phyloP scores from a whole-genome alignment of 2,797 vertebrate genomes.

The Syndactyla subalaris region DNA sequence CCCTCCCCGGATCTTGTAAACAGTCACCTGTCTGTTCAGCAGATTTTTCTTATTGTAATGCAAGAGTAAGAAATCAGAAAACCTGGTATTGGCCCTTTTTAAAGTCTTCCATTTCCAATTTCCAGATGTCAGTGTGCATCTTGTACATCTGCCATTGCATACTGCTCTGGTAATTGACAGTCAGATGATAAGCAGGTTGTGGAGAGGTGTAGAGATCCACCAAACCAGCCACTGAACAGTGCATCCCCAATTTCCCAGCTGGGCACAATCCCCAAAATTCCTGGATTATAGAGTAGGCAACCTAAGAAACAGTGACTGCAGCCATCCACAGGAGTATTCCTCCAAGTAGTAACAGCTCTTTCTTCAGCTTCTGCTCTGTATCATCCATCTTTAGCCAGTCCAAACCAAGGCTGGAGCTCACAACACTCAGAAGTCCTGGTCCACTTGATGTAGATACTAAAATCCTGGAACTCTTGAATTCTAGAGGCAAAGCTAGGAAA shows the following conservation, averaged over 20 bases:
- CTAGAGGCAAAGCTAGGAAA: conserved; percentile 79
- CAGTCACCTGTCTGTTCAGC: not conserved
- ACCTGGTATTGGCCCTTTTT: not conserved
- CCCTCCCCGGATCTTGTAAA: not conserved
- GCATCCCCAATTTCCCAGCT: conserved; percentile 82
- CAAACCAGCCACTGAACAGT: conserved; percentile 83
- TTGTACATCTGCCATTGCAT: not conserved
- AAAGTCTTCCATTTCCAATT: not conserved
- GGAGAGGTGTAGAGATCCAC: conserved; percentile 74
- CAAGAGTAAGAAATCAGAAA: not conserved
- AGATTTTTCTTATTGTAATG: not conserved
- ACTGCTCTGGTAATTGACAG: not conserved
- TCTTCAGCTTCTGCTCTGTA: conserved; percentile 71
- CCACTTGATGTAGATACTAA: conserved; percentile 81
- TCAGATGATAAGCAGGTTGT: not conserved
- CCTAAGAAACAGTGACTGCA: conserved; percentile 81
- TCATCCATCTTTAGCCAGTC: conserved; percentile 79
- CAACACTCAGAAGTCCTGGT: conserved; percentile 76
- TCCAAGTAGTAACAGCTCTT: conserved; percentile 75
- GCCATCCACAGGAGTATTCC: conserved; percentile 78
- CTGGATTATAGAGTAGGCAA: conserved; percentile 79
- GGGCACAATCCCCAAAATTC: conserved; percentile 86
- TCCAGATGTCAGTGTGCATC: not conserved
- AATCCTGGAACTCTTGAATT: conserved; percentile 82
- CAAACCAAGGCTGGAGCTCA: conserved; percentile 76